Percentiles rank a stretch among this genome's conserved stretches.
phyloP scores from a whole-genome alignment of 1,140 invertebrate species.

The Ctenoplectra terminalis region DNA sequence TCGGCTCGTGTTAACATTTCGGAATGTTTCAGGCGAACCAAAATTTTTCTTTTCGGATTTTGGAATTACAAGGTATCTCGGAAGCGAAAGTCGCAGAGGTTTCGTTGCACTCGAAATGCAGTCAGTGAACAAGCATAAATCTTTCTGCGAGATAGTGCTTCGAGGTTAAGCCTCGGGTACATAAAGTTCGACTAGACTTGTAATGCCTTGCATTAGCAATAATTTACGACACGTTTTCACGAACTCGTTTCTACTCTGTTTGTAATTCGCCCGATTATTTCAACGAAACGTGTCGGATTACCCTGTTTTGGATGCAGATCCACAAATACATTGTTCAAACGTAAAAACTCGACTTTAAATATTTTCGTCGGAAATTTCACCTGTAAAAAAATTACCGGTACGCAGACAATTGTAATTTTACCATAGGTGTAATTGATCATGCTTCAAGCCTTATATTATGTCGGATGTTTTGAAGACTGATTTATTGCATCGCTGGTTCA shows the following conservation, averaged over 20 bases:
- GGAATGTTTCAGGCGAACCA: not conserved
- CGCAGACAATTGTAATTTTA: not conserved
- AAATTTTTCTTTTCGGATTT: not conserved
- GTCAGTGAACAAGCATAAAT: conserved; percentile 20
- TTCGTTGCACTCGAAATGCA: not conserved
- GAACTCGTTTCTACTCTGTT: not conserved
- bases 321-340: not conserved
- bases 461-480: not conserved
- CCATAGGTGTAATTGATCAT: not conserved
- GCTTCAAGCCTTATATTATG: not conserved
- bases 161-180: conserved; percentile 11
- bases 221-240: conserved; percentile 40
- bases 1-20: too few relatives aligned
- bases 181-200: conserved; percentile 37
- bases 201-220: conserved; percentile 33
- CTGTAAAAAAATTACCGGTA: not conserved
- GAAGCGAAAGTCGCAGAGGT: not conserved
- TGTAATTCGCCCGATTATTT: not conserved
- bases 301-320: not conserved
- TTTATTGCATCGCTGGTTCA: not conserved
- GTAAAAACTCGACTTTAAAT: not conserved
- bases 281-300: not conserved
- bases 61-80: not conserved
- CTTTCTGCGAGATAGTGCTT: not conserved
- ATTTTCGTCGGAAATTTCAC: not conserved